Evolutionary conservation across 2,888 invertebrate species (phyloP), one percentile per base, ranked within the genome.

Genomic region (Ornithoptera alexandrae): DNA sequence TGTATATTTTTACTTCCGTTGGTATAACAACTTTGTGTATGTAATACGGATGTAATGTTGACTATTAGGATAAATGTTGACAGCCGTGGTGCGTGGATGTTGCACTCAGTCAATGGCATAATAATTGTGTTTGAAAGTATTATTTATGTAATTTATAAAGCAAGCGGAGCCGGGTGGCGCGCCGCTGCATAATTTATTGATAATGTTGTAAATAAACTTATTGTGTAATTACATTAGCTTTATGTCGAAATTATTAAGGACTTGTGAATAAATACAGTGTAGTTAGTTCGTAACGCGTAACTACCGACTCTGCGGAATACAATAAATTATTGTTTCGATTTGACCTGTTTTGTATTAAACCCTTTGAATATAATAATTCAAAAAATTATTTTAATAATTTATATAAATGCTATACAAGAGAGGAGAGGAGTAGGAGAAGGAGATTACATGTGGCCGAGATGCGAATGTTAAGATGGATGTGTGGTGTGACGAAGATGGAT

Each of bases 321-420:
- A 90, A 92, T 92, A 92, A 91, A 91, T 90, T 91, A 91, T 91
- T 91, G 90, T 91, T 91, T 90, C 84, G 82, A 90, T 83, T 87
- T 86, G 80, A 67, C 64, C 72, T 66, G 61, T 30, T 59, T 70
- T 77, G 79, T 81, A 79, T 78, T 77, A 76, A 36, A 39, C 39
- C 39, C 7, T 10, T 8, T 39, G 8, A 10, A 39, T 10, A 10
- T 39, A 39, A 39, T 10, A 10, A 10, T 39, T 39, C 1, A 1
- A 39, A 1, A 39, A 39, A 8, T 6, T 39, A 39, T 10, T 39
- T 39, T 39, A 7, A 10, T 39, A 39, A 7, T 10, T 39, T 39
- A 10, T 39, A 10, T 10, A 10, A 39, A 7, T 39, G 1, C 7
- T 10, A 10, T 39, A 10, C 10, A 39, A 39, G 8, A 39, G 22